Base-by-base conservation (phyloP, 1,140 invertebrate species). In the Acromyrmex echinatior region DNA sequence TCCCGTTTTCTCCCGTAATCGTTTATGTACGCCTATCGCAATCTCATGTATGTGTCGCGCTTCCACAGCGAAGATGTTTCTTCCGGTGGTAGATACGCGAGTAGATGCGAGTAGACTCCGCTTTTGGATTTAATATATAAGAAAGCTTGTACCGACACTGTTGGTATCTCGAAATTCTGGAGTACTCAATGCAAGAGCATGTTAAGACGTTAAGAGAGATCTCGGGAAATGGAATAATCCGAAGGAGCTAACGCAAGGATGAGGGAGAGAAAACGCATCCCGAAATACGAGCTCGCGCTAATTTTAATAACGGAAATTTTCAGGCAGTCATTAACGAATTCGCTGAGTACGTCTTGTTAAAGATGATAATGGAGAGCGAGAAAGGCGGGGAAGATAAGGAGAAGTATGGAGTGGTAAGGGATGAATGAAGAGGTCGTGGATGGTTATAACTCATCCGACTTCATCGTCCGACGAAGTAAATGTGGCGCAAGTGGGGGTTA, bases 261-360 rank as follows among this genome's bases (percentile, higher is more conserved):
- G 74, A 25, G 14, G 9, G 3, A 14, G 1, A 39, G 66, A 53
- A 51, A 63, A 31, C n/a, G 49, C 21, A 56, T 18, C 21, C 56
- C 6, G 35, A 74, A 80, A 91, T 82, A 91, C 90, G 56, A 88
- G 86, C 51, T 63, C 66, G 88, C 39, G 86, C 88, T 90, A 90
- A 91, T 92, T 91, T 91, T 91, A 92, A 90, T 91, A 92, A 92
- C 88, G 62, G 70, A 78, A 74, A 81, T 92, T 88, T 88, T 66
- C 88, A 80, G 65, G 3, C 31, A 85, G 62, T 91, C 79, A 63
- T 91, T 92, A 92, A 90, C 66, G 91, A 92, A 91, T 88, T 90
- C 77, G 78, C 78, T 73, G 86, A 86, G 86, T 85, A 80, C 62
- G 78, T 89, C 63, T 81, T 63, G 71, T 85, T 85, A 58, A 25